These are phyloP conservation scores for Paramisgurnus dabryanus DNA, from an alignment of 2,113 vertebrate genomes.

Conservation along the genomic window DNA sequence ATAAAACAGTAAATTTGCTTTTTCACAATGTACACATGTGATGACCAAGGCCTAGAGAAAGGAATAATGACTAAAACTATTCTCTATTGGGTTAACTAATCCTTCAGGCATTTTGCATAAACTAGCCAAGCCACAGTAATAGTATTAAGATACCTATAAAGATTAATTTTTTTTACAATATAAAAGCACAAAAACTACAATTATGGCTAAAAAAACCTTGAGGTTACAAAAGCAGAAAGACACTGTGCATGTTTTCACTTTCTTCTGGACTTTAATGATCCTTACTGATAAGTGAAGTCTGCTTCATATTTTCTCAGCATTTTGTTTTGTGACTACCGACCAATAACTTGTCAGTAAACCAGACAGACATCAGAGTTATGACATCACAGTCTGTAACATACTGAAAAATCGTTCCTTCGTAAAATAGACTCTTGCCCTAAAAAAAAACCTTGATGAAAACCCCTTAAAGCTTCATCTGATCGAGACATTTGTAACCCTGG, in stretches of 20 bases:
- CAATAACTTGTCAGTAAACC: constrained; percentile 30
- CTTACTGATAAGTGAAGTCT: neutral
- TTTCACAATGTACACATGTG: too few relatives aligned
- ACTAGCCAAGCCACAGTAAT: neutral
- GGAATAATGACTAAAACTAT: too few relatives aligned
- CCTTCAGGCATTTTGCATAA: neutral
- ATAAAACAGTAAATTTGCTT: too few relatives aligned
- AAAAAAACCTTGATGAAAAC: constrained; percentile 36
- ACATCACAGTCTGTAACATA: neutral
- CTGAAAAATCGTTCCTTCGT: neutral
- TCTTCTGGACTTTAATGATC: neutral
- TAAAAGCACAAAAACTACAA: neutral
- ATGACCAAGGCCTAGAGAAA: too few relatives aligned
- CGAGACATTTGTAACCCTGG: too few relatives aligned
- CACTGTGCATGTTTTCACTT: neutral
- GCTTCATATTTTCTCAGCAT: too few relatives aligned
- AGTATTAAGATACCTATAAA: too few relatives aligned
- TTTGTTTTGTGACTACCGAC: constrained; percentile 33
- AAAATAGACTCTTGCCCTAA: neutral
- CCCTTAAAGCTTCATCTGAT: constrained; percentile 56
- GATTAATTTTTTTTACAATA: neutral
- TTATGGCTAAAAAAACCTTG: neutral
- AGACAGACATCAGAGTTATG: neutral
- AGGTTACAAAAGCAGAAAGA: neutral
- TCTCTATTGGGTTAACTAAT: neutral